These are phyloP conservation scores for Elachura formosa DNA, from an alignment of 2,113 vertebrate genomes.

Conservation along the genomic window DNA sequence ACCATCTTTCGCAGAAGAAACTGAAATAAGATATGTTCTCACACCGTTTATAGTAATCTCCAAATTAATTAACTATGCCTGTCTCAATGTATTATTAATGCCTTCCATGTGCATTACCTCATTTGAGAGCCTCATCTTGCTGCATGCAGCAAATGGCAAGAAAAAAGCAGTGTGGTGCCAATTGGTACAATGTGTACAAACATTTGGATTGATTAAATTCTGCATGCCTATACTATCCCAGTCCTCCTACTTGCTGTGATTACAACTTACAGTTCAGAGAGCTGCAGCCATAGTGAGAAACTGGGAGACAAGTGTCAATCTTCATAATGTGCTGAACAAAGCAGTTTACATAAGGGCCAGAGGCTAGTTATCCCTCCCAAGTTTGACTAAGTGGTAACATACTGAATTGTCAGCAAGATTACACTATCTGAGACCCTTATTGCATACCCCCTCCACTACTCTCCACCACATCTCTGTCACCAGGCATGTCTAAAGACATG, in stretches of 20 bases:
- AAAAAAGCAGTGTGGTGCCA: neutral
- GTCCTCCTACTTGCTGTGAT: neutral
- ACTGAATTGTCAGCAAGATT: neutral
- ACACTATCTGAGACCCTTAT: neutral
- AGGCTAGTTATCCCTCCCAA: neutral
- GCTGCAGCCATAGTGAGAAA: neutral
- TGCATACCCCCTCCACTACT: neutral
- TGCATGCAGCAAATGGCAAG: neutral
- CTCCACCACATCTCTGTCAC: neutral
- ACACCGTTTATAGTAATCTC: neutral
- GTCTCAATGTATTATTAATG: conserved; percentile 16
- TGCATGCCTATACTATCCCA: neutral
- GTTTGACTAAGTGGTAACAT: neutral
- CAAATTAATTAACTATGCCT: conserved; percentile 35
- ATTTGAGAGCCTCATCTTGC: neutral
- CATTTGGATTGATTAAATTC: neutral
- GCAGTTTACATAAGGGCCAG: neutral
- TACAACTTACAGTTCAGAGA: neutral
- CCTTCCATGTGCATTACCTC: conserved; percentile 10
- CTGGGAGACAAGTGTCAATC: accelerated
- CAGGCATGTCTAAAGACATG: accelerated
- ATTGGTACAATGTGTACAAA: neutral
- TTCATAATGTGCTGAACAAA: neutral
- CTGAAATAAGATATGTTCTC: neutral
- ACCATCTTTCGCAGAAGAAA: conserved; percentile 35